Evolutionary conservation across 2,888 invertebrate species (phyloP).

Genomic region (Tinea trinotella): DNA sequence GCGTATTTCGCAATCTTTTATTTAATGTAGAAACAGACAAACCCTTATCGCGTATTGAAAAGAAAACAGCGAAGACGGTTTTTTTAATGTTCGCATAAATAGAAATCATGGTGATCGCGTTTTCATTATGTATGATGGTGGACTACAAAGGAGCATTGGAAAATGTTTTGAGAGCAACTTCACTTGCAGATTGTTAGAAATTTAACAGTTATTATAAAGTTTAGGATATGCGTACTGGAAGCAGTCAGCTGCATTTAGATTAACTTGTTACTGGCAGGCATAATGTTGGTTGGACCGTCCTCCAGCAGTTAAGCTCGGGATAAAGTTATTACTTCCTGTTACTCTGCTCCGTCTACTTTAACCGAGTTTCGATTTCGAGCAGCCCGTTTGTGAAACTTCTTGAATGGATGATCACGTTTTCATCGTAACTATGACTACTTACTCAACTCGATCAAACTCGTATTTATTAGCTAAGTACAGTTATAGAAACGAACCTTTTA

Average conservation of each 20-base stretch:
- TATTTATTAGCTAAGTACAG: constrained; percentile 37
- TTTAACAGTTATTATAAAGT: constrained; percentile 56
- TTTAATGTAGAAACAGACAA: constrained; percentile 49
- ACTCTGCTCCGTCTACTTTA: constrained; percentile 59
- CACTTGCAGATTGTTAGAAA: constrained; percentile 49
- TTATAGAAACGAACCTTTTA: not conserved
- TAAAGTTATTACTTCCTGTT: constrained; percentile 71
- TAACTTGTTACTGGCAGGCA: constrained; percentile 70
- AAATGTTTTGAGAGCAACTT: constrained; percentile 27
- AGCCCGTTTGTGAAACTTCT: constrained; percentile 54
- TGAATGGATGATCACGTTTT: constrained; percentile 64
- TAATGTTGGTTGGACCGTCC: constrained; percentile 66
- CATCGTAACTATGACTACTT: constrained; percentile 55
- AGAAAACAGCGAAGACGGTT: constrained; percentile 41
- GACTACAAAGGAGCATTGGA: constrained; percentile 22
- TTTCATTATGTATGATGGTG: not conserved
- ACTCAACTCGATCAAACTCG: constrained; percentile 46
- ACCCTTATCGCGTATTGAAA: constrained; percentile 58
- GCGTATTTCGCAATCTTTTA: constrained; percentile 59
- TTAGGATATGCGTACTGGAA: constrained; percentile 57
- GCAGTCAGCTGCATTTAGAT: constrained; percentile 67
- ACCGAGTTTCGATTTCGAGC: constrained; percentile 61
- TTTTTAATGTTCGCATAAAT: not conserved
- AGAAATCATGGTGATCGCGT: too few species aligned
- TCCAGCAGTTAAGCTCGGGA: constrained; percentile 56